These are phyloP conservation scores for Lasioglossum figueresi DNA, from an alignment of 2,888 invertebrate species.

Conservation along the genomic window DNA sequence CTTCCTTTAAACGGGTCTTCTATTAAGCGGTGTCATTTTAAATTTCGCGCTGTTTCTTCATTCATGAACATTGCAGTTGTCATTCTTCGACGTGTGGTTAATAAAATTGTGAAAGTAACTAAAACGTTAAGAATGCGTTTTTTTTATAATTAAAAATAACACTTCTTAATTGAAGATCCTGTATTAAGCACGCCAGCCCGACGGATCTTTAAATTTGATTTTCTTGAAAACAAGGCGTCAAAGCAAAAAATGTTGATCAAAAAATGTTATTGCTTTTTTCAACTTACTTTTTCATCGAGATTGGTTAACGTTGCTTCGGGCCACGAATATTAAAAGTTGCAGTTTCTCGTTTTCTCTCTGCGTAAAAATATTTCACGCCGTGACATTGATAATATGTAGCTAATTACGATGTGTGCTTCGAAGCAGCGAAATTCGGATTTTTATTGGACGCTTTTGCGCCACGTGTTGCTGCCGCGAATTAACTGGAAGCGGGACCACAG, in stretches of 20 bases:
- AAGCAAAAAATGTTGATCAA: not conserved
- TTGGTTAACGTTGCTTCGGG: no score
- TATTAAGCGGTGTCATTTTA: no score
- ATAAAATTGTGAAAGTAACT: no score
- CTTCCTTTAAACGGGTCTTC: not conserved
- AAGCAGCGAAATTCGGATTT: not conserved
- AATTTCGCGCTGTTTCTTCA: no score
- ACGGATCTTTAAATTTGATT: not conserved
- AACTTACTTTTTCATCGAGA: not conserved
- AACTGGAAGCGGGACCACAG: not conserved
- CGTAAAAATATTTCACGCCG: not conserved
- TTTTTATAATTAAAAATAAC: no score
- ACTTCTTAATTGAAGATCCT: no score
- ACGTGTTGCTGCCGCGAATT: conserved; percentile 12
- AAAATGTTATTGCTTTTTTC: not conserved
- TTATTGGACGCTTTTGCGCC: conserved; percentile 21
- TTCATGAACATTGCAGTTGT: no score
- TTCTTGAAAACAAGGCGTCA: not conserved
- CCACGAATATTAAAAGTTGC: not conserved
- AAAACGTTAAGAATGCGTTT: no score
- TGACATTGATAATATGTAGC: not conserved
- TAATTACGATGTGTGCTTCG: not conserved
- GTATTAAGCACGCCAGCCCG: no score
- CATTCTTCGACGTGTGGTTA: no score
- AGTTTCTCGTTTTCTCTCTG: not conserved